Percentiles rank a stretch among this genome's conserved stretches.
Evolutionary conservation across 2,113 vertebrate genomes (phyloP).

Genomic region (Pachycephala philippinensis): DNA sequence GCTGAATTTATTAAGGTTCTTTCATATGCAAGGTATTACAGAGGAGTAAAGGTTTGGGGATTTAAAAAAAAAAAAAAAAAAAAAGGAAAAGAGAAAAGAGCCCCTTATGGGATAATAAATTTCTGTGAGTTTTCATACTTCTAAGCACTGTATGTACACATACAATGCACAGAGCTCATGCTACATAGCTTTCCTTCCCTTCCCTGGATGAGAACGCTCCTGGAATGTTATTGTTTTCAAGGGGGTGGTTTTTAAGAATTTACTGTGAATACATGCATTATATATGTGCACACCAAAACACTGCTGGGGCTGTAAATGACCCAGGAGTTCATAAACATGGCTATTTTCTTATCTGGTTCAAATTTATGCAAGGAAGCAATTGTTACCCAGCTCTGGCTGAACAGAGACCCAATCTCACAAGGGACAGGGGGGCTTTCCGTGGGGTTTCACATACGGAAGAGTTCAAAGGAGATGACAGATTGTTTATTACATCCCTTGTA

Average conservation of each 20-base stretch:
- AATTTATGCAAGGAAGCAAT: slow-evolving; percentile 4
- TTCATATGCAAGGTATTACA: not conserved
- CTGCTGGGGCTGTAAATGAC: not conserved
- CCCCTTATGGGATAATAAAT: not conserved
- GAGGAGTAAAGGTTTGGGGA: not conserved
- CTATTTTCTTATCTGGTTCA: slow-evolving; percentile 28
- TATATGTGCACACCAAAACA: not conserved
- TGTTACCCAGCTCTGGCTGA: not conserved
- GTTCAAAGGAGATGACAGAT: slow-evolving; percentile 5
- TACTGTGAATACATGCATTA: slow-evolving; percentile 24
- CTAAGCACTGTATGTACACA: not conserved
- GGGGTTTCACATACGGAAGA: not conserved
- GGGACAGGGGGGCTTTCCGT: not conserved
- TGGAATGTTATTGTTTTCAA: slow-evolving; percentile 44
- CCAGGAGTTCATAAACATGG: slow-evolving; percentile 10
- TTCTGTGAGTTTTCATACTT: not conserved
- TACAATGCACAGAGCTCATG: not conserved
- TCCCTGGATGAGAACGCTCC: not conserved
- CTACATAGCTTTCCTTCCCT: not conserved
- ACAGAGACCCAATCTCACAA: not conserved
- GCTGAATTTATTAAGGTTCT: not conserved
- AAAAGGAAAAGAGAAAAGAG: not conserved
- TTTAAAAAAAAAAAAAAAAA: not conserved
- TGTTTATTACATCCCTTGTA: not conserved
- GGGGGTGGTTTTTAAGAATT: not conserved